A percentile compares a stretch with the other conserved stretches of the same genome.
phyloP scores from a whole-genome alignment of 2,113 vertebrate species.

The Pyrgilauda ruficollis region DNA sequence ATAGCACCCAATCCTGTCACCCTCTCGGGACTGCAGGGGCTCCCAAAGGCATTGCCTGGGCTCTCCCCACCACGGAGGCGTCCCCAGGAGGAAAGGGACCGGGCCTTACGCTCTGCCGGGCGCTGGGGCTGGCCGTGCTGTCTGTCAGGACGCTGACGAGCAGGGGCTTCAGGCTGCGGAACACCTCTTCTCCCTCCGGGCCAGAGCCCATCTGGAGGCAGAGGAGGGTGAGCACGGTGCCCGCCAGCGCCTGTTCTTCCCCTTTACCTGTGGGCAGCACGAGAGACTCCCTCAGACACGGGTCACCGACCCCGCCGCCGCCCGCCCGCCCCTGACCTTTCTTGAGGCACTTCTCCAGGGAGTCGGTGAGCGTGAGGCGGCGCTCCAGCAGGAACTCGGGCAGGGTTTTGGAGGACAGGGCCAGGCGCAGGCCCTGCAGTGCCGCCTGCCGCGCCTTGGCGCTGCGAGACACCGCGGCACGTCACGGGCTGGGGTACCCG shows the following conservation, averaged over 20 bases:
- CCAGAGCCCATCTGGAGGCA: slow-evolving; percentile 92
- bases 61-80: background rate
- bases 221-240: slow-evolving; percentile 82
- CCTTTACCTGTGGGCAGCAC: slow-evolving; percentile 77
- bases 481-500: background rate
- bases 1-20: background rate
- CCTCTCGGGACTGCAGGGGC: accelerated
- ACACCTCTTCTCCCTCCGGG: slow-evolving; percentile 85
- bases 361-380: slow-evolving; percentile 83
- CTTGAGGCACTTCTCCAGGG: slow-evolving; percentile 89
- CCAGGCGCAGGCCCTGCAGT: slow-evolving; percentile 83
- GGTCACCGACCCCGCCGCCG: accelerated
- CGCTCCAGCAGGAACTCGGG: slow-evolving; percentile 86
- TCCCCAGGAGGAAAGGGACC: background rate
- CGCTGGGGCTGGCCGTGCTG: slow-evolving; percentile 72
- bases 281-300: background rate
- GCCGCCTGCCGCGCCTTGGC: slow-evolving; percentile 83
- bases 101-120: slow-evolving; percentile 87
- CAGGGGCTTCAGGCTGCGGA: slow-evolving; percentile 81
- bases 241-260: slow-evolving; percentile 89
- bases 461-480: slow-evolving; percentile 50
- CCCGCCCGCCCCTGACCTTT: slow-evolving; percentile 76
- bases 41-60: background rate
- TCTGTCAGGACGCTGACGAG: slow-evolving; percentile 84
- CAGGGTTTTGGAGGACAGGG: slow-evolving; percentile 82